Evolutionary conservation across 1,140 invertebrate genomes (phyloP), one percentile per base, ranked within the genome.

Genomic region (Lepidostoma basale): DNA sequence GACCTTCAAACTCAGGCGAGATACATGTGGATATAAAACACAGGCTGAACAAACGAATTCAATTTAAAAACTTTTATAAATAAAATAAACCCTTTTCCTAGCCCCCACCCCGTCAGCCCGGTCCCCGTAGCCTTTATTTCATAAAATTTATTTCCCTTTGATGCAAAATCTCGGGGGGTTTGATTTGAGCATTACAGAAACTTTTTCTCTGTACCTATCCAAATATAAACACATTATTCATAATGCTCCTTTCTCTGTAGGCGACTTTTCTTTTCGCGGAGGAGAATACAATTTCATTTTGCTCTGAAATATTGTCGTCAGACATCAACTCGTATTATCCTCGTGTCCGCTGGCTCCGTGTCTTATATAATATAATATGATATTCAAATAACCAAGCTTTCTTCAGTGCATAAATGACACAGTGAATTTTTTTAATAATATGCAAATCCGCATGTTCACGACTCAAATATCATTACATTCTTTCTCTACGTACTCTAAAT

Each of bases 91-190:
- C 26, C 26, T 54, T 54, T 20, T 20, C 20, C 49, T 28, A 14
- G 49, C 20, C 26, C 30, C n/a, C 26, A 14, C 4, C 26, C 49
- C 20, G 16, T 14, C 25, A 3, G 12, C 1, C 9, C 12, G 22
- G 0, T 5, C 5, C 49, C 26, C 1, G 2, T 12, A 14, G 6
- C 25, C 18, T 26, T 54, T 54, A 54, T 54, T 54, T 54, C 25
- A 54, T 26, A 28, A 54, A 54, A 54, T 30, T 54, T 54, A 54
- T 54, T 54, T 54, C 26, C 5, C 26, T 54, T 54, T 54, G 49
- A 54, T 54, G 49, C 49, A 54, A 47, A 54, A 54, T 28, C 49
- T 30, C 49, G 26, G 12, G 49, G 33, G 49, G 26, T 54, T 47
- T 33, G 49, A 54, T 54, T 54, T 28, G 25, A 6, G 49, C 49